These are phyloP conservation scores for Cirrhinus mrigala DNA, from an alignment of 2,797 vertebrate genomes.

Conservation along the genomic window DNA sequence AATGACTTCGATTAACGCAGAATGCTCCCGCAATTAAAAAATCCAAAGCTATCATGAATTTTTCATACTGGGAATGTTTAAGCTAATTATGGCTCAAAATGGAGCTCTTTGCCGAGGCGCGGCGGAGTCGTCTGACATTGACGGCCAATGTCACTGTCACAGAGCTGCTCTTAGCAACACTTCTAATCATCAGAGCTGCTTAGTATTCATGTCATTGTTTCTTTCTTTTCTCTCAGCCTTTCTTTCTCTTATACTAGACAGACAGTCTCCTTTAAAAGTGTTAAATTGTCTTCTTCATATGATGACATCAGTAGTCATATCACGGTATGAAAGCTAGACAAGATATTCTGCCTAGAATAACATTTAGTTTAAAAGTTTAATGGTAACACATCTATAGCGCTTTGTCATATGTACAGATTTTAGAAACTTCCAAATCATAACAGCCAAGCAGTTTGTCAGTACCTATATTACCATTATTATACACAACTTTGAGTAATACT, in stretches of 20 bases:
- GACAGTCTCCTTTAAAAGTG: conserved; percentile 12
- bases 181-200: conserved; percentile 82
- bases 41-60: conserved; percentile 92
- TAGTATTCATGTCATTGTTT: conserved; percentile 78
- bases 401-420: not conserved
- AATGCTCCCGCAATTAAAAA: conserved; percentile 88
- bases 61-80: conserved; percentile 91
- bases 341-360: conserved; percentile 31
- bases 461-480: not conserved
- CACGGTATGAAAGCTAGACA: conserved; percentile 34
- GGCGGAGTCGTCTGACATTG: conserved; percentile 83
- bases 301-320: conserved; percentile 39
- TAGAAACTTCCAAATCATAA: not conserved
- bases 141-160: conserved; percentile 91
- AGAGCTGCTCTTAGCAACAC: conserved; percentile 81
- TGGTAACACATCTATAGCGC: not conserved
- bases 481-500: not conserved
- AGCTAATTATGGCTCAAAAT: conserved; percentile 90
- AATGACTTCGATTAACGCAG: conserved; percentile 90
- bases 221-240: conserved; percentile 42
- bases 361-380: conserved; percentile 5
- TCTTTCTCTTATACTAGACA: conserved; percentile 40
- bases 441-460: not conserved
- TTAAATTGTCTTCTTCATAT: conserved; percentile 37
- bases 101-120: conserved; percentile 87